Evolutionary conservation across 2,797 vertebrate genomes (phyloP).

Genomic region (Sarcoramphus papa): DNA sequence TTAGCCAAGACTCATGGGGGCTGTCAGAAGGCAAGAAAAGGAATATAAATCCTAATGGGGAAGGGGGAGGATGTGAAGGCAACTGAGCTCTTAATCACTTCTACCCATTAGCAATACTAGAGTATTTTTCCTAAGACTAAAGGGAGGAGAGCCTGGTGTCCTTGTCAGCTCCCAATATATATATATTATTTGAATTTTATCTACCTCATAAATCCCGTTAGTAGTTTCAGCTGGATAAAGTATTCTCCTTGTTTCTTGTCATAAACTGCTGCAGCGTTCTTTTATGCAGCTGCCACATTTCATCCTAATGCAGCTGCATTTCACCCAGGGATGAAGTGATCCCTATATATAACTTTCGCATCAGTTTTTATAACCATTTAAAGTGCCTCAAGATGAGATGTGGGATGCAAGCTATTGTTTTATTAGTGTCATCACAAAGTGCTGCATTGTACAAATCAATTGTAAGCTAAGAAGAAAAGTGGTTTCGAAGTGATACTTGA

Average conservation of each 20-base stretch:
- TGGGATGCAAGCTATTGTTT: constrained; percentile 30
- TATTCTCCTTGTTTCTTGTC: constrained; percentile 48
- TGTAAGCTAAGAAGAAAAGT: neutral
- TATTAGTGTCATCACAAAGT: constrained; percentile 16
- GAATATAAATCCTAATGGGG: neutral
- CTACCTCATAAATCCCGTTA: constrained; percentile 26
- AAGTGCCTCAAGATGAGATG: constrained; percentile 24
- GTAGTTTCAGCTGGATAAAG: constrained; percentile 39
- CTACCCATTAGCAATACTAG: neutral
- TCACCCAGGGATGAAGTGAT: constrained; percentile 23
- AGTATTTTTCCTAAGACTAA: neutral
- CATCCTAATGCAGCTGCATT: constrained; percentile 49
- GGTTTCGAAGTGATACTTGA: neutral
- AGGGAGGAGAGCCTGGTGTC: neutral
- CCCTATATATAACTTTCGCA: constrained; percentile 33
- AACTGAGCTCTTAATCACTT: neutral
- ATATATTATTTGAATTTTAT: constrained; percentile 23
- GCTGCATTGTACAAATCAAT: constrained; percentile 27
- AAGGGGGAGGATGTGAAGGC: neutral
- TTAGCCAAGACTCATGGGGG: neutral
- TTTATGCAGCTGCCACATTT: constrained; percentile 47
- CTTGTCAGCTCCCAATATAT: neutral
- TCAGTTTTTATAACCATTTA: constrained; percentile 30
- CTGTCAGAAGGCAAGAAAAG: constrained; percentile 5
- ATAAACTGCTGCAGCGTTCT: constrained; percentile 32